These are phyloP conservation scores for Elanoides forficatus DNA, from an alignment of 2,113 vertebrate species.

Conservation along the genomic window DNA sequence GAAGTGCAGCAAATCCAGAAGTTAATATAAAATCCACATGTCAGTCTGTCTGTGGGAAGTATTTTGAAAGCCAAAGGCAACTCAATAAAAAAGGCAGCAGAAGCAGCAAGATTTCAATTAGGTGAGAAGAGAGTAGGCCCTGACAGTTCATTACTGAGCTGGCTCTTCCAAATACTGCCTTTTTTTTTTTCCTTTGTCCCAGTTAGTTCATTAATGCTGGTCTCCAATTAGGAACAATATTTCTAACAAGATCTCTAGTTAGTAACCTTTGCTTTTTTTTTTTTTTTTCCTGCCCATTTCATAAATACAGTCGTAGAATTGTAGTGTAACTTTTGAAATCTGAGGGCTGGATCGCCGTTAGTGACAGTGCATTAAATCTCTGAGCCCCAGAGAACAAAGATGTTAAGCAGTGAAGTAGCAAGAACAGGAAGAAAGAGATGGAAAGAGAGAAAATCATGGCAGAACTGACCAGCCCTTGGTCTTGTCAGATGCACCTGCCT, in stretches of 20 bases:
- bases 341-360: slow-evolving; percentile 10
- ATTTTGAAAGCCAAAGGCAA: slow-evolving; percentile 62
- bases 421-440: neutral
- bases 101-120: slow-evolving; percentile 60
- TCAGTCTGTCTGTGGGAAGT: slow-evolving; percentile 28
- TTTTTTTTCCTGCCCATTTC: neutral
- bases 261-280: neutral
- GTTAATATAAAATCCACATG: slow-evolving; percentile 62
- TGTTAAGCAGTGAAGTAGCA: neutral
- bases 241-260: slow-evolving; percentile 6
- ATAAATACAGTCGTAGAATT: neutral
- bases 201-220: slow-evolving; percentile 55
- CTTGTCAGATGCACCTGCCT: neutral
- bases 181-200: neutral
- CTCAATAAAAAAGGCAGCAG: slow-evolving; percentile 43
- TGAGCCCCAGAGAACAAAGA: slow-evolving; percentile 27
- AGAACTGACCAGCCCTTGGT: neutral
- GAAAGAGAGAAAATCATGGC: neutral
- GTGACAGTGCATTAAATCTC: slow-evolving; percentile 28
- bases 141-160: slow-evolving; percentile 29
- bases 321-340: slow-evolving; percentile 27
- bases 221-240: slow-evolving; percentile 45
- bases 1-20: slow-evolving; percentile 10
- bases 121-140: slow-evolving; percentile 11
- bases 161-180: neutral